phyloP scores from a whole-genome alignment of 1,140 invertebrate genomes.

The Dreissena polymorpha region DNA sequence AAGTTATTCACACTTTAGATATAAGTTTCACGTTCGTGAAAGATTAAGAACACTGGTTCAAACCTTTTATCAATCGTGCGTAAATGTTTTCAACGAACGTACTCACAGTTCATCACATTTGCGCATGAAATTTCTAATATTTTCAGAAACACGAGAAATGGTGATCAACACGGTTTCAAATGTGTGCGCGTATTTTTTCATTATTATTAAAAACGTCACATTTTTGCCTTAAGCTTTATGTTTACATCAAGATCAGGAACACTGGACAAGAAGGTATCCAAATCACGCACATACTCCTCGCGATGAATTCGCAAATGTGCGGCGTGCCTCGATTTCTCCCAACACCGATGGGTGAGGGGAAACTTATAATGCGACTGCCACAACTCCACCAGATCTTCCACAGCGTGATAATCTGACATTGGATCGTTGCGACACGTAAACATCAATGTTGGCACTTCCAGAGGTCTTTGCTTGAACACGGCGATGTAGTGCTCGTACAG shows the following conservation, averaged over 20 bases:
- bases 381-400: background rate
- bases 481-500: slow-evolving; percentile 36
- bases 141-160: no score
- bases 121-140: no score
- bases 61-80: no score
- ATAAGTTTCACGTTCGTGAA: no score
- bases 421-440: slow-evolving; percentile 40
- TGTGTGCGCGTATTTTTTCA: no score
- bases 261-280: slow-evolving; percentile 2
- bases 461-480: slow-evolving; percentile 38
- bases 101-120: no score
- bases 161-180: no score
- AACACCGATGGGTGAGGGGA: slow-evolving; percentile 8
- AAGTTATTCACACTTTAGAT: no score
- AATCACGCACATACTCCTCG: slow-evolving; percentile 12
- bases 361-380: slow-evolving; percentile 32
- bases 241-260: slow-evolving; percentile 2
- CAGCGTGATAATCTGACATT: slow-evolving; percentile 26
- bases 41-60: no score
- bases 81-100: no score
- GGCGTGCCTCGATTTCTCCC: slow-evolving; percentile 41
- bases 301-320: slow-evolving; percentile 23
- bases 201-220: background rate
- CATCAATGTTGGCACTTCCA: slow-evolving; percentile 41
- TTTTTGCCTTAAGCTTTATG: background rate